Percentiles rank a stretch among this genome's conserved stretches.
Evolutionary conservation across 2,113 vertebrate species (phyloP).

Genomic region (Perca flavescens): DNA sequence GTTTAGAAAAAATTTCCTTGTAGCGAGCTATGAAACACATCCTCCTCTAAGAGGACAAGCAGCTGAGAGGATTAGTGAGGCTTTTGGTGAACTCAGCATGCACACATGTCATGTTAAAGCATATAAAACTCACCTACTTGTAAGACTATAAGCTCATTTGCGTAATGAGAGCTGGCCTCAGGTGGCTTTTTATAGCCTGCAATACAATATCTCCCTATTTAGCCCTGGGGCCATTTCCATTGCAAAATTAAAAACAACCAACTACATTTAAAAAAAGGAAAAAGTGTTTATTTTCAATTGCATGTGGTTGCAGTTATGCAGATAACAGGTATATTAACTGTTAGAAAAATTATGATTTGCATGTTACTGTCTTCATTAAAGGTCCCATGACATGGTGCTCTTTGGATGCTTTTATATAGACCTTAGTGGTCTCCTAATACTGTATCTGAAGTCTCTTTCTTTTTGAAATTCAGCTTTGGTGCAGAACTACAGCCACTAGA

Average conservation of each 20-base stretch:
- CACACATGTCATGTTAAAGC: constrained; percentile 88
- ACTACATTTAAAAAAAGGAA: background rate
- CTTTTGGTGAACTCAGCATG: constrained; percentile 82
- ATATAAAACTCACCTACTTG: constrained; percentile 81
- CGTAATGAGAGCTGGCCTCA: constrained; percentile 85
- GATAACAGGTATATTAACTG: background rate
- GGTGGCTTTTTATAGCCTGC: constrained; percentile 79
- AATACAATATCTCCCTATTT: constrained; percentile 58
- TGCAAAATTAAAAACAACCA: background rate
- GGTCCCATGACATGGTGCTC: no score
- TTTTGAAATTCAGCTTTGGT: no score
- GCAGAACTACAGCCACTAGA: no score
- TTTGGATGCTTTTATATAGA: no score
- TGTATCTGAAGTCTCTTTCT: no score
- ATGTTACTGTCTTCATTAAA: no score
- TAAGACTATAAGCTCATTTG: constrained; percentile 93
- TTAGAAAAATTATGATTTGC: no score
- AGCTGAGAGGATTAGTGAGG: constrained; percentile 87
- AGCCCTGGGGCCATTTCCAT: background rate
- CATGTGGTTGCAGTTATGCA: background rate
- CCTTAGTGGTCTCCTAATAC: no score
- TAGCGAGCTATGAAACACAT: constrained; percentile 43
- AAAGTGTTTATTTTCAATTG: background rate
- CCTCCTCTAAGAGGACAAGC: constrained; percentile 67
- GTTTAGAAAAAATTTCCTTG: constrained; percentile 46